phyloP scores from a whole-genome alignment of 2,888 invertebrate species.

The Lissocephala sabroskyi region DNA sequence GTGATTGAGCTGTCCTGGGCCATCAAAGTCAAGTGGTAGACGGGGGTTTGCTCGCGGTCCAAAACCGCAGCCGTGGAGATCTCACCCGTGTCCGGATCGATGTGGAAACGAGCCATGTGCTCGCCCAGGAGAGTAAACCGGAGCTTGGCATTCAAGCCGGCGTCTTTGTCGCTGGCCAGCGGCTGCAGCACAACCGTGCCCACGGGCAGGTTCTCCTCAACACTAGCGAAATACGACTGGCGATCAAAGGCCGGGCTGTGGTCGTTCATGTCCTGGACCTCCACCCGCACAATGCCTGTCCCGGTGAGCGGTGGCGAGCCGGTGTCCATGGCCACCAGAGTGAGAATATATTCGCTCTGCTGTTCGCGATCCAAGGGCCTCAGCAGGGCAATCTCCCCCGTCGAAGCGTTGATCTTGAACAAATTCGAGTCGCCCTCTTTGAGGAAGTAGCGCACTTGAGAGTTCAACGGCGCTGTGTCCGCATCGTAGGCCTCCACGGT shows the following conservation, averaged over 20 bases:
- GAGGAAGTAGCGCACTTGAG: conserved; percentile 91
- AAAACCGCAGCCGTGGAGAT: conserved; percentile 82
- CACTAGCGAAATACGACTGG: conserved; percentile 83
- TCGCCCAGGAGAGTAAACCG: conserved; percentile 89
- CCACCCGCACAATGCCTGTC: conserved; percentile 89
- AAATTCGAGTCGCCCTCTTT: conserved; percentile 94
- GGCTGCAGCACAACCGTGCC: conserved; percentile 86
- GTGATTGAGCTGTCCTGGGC: conserved; percentile 92
- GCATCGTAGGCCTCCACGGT: conserved; percentile 92
- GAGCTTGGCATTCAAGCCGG: conserved; percentile 89
- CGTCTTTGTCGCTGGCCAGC: conserved; percentile 85
- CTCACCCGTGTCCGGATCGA: conserved; percentile 85
- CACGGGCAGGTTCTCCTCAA: conserved; percentile 86
- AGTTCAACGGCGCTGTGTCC: conserved; percentile 91
- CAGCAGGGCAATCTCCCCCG: conserved; percentile 90
- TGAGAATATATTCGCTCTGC: conserved; percentile 87
- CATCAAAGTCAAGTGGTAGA: conserved; percentile 87
- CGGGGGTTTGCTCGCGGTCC: conserved; percentile 85
- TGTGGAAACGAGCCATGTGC: conserved; percentile 84
- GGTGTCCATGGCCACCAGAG: conserved; percentile 94
- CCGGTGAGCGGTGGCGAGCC: conserved; percentile 94
- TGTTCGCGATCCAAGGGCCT: conserved; percentile 88
- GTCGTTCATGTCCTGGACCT: conserved; percentile 95
- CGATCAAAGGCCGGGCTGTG: conserved; percentile 91
- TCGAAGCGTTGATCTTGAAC: conserved; percentile 92